These are phyloP conservation scores for Exephanes ischioxanthus DNA, from an alignment of 2,888 invertebrate genomes.

Conservation along the genomic window DNA sequence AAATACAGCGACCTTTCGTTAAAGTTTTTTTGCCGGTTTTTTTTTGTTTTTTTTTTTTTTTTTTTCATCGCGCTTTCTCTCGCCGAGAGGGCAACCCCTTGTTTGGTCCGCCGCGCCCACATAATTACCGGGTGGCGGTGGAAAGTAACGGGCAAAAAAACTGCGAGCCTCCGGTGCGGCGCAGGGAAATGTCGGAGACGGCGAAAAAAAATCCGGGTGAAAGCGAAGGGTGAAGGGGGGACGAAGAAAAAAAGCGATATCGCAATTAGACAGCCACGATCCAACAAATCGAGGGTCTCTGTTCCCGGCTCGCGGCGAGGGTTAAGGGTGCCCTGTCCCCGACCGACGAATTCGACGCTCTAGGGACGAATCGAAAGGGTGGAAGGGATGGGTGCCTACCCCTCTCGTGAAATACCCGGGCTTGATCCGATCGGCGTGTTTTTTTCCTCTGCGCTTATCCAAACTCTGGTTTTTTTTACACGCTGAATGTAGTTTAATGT, in stretches of 20 bases:
- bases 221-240: constrained; percentile 33
- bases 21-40: constrained; percentile 7
- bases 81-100: constrained; percentile 75
- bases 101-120: constrained; percentile 84
- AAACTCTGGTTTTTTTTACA: constrained; percentile 67
- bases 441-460: constrained; percentile 54
- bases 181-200: constrained; percentile 33
- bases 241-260: constrained; percentile 78
- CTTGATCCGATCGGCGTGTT: constrained; percentile 54
- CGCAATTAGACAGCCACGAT: constrained; percentile 80
- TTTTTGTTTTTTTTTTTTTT: constrained; percentile 37
- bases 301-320: constrained; percentile 46
- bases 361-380: constrained; percentile 68
- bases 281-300: constrained; percentile 70
- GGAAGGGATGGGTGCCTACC: constrained; percentile 65
- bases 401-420: constrained; percentile 49
- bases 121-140: constrained; percentile 82
- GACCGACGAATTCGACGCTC: constrained; percentile 33
- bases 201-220: constrained; percentile 56
- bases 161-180: constrained; percentile 23
- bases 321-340: constrained; percentile 48
- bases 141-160: constrained; percentile 80
- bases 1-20: constrained; percentile 70
- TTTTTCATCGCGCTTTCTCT: constrained; percentile 64
- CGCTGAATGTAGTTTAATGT: constrained; percentile 77